Conservation (phyloP, 1,140 invertebrate species). For the Varroa destructor region DNA sequence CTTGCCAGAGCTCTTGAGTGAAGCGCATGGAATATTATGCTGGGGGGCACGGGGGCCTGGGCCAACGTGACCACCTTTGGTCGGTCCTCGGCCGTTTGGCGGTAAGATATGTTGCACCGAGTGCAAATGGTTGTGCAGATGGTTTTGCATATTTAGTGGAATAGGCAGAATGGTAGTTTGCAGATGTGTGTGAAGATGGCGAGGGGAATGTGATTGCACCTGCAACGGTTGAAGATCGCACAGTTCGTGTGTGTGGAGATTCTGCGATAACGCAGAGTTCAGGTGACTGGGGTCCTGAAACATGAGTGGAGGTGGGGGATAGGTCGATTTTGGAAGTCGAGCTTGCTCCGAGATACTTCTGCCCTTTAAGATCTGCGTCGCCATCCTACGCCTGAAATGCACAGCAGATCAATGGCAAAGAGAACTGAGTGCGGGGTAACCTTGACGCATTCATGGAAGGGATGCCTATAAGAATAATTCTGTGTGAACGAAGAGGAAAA, state of each 20-base stretch:
- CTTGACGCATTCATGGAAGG: too few relatives aligned
- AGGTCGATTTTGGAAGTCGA: background rate
- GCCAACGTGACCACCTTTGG: background rate
- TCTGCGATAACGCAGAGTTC: too few relatives aligned
- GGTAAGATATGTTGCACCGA: too few relatives aligned
- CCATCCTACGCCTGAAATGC: slow-evolving; percentile 24
- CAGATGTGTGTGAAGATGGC: background rate
- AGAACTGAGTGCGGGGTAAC: too few relatives aligned
- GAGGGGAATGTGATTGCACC: background rate
- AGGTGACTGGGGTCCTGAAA: background rate
- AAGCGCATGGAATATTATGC: slow-evolving; percentile 11
- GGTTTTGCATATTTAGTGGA: background rate
- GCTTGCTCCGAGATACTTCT: too few relatives aligned
- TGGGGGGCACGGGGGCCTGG: background rate
- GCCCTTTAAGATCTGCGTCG: slow-evolving; percentile 21
- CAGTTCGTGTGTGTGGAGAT: too few relatives aligned
- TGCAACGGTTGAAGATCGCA: too few relatives aligned
- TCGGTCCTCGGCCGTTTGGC: background rate
- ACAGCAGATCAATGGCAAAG: background rate
- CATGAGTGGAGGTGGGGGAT: slow-evolving; percentile 22
- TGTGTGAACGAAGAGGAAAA: too few relatives aligned
- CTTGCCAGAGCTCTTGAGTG: slow-evolving; percentile 13
- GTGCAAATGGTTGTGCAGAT: background rate
- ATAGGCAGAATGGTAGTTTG: slow-evolving; percentile 9
- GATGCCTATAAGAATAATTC: too few relatives aligned